phyloP scores from a whole-genome alignment of 2,888 invertebrate genomes.

The Melanotus villosus region DNA sequence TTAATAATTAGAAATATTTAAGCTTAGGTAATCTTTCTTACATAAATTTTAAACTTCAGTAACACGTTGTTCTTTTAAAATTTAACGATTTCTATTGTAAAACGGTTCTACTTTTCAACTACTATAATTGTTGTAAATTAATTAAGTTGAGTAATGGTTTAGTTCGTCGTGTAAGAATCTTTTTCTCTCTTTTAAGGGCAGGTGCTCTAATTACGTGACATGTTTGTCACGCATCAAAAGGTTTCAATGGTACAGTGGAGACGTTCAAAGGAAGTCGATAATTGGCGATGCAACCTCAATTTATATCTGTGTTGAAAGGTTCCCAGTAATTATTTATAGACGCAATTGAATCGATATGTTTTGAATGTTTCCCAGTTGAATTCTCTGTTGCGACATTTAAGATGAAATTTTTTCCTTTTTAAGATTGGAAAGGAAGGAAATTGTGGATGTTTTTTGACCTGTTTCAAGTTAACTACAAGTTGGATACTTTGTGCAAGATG shows the following conservation, averaged over 20 bases:
- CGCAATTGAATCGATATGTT: neutral
- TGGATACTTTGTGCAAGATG: neutral
- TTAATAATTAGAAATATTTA: too few species aligned
- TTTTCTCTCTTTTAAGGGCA: slow-evolving; percentile 6
- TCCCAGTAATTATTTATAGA: neutral
- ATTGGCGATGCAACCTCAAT: slow-evolving; percentile 28
- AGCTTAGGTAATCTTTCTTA: too few species aligned
- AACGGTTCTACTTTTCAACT: too few species aligned
- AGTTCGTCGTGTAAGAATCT: neutral
- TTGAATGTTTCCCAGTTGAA: neutral
- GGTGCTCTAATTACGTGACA: slow-evolving; percentile 24
- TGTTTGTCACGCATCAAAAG: slow-evolving; percentile 22
- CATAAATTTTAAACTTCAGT: too few species aligned
- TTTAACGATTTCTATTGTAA: too few species aligned
- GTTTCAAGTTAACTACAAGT: too few species aligned
- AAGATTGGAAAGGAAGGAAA: too few species aligned
- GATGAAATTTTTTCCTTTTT: too few species aligned
- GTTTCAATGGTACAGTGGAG: neutral
- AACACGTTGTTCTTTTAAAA: too few species aligned
- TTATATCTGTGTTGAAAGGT: neutral
- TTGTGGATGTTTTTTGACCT: too few species aligned
- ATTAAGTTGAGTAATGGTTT: neutral
- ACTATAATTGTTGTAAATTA: too few species aligned
- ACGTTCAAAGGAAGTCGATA: slow-evolving; percentile 21
- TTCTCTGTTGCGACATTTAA: too few species aligned